Evolutionary conservation across 1,140 invertebrate species (phyloP).

Genomic region (Gonatopus flavifemur): DNA sequence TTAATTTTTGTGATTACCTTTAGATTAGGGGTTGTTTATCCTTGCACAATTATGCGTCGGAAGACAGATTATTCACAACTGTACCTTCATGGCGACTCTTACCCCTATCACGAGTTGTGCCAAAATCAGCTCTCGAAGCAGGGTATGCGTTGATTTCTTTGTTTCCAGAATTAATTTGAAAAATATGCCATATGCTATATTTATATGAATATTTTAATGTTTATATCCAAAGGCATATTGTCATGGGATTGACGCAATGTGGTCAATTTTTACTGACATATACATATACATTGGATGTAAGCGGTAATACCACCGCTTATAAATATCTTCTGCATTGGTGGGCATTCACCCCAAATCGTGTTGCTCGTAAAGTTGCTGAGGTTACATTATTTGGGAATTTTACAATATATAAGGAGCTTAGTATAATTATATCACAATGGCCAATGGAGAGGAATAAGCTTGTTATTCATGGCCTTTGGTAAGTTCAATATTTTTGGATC

Average conservation of each 20-base stretch:
- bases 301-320: slow-evolving; percentile 49
- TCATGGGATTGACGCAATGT: slow-evolving; percentile 91
- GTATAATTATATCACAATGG: slow-evolving; percentile 72
- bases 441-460: slow-evolving; percentile 66
- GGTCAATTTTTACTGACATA: slow-evolving; percentile 91
- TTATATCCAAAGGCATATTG: slow-evolving; percentile 70
- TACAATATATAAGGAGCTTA: slow-evolving; percentile 64
- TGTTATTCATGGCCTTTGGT: slow-evolving; percentile 70
- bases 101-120: slow-evolving; percentile 46
- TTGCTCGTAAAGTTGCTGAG: slow-evolving; percentile 67
- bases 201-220: slow-evolving; percentile 4
- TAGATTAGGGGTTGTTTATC: slow-evolving; percentile 53
- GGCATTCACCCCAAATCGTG: slow-evolving; percentile 66
- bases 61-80: slow-evolving; percentile 52
- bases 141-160: slow-evolving; percentile 37
- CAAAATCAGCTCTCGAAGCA: slow-evolving; percentile 54
- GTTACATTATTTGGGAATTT: slow-evolving; percentile 70
- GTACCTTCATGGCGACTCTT: slow-evolving; percentile 54
- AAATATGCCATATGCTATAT: neutral
- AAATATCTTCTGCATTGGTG: slow-evolving; percentile 74
- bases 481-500: slow-evolving; percentile 31
- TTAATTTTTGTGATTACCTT: slow-evolving; percentile 19
- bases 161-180: neutral
- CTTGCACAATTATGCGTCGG: slow-evolving; percentile 48
- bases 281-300: slow-evolving; percentile 66